Conservation (phyloP, 2,888 invertebrate genomes). For the Lysandra bellargus region DNA sequence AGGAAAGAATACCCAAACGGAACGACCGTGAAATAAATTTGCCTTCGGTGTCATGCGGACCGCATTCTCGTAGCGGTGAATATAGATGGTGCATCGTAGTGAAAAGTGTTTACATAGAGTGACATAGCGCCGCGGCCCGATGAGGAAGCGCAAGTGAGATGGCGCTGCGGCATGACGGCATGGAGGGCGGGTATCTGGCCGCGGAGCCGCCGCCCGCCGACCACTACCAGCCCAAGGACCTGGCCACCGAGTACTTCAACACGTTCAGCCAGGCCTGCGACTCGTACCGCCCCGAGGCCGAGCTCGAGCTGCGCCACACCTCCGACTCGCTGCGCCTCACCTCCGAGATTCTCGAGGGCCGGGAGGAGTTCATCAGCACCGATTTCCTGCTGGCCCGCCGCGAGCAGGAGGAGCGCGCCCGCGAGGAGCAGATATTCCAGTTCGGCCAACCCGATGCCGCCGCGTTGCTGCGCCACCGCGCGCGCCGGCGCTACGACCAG, state of each 20-base stretch:
- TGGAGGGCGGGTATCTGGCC: conserved; percentile 74
- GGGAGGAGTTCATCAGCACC: conserved; percentile 51
- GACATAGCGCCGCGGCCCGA: background rate
- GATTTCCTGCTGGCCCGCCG: conserved; percentile 42
- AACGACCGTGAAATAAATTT: background rate
- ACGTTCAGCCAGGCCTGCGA: conserved; percentile 75
- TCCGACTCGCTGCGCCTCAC: conserved; percentile 66
- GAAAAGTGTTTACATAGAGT: background rate
- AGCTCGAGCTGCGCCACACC: conserved; percentile 63
- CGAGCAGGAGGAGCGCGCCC: conserved; percentile 44
- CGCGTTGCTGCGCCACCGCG: conserved; percentile 76
- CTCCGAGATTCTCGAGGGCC: conserved; percentile 61
- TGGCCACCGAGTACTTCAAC: conserved; percentile 72
- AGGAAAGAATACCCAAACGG: background rate
- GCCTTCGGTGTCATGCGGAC: background rate
- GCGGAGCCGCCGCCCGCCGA: conserved; percentile 81
- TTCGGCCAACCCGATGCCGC: conserved; percentile 83
- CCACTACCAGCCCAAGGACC: conserved; percentile 63
- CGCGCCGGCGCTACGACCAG: conserved; percentile 67
- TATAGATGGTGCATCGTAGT: conserved; percentile 1
- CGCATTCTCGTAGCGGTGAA: background rate
- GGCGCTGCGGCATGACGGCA: conserved; percentile 67
- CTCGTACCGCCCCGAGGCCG: conserved; percentile 63
- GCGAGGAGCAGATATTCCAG: conserved; percentile 69
- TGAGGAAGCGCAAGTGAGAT: conserved; percentile 48